A percentile compares a stretch with the other conserved stretches of the same genome.
Conservation (phyloP, 2,797 vertebrate species). For the Harpagifer antarcticus region DNA sequence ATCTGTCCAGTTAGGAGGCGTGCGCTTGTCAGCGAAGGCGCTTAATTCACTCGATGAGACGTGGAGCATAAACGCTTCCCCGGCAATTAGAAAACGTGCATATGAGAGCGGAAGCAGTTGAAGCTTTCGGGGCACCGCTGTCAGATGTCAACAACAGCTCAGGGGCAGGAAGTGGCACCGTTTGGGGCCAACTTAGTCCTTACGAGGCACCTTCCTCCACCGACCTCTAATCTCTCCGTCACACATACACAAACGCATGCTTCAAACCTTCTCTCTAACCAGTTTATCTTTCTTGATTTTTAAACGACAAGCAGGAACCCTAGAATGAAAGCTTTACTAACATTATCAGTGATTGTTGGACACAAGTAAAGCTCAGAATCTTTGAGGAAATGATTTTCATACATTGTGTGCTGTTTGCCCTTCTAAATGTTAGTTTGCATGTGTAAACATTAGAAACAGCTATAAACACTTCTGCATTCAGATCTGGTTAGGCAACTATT, state of each 20-base stretch:
- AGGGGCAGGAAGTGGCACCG: slow-evolving; percentile 82
- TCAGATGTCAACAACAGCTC: slow-evolving; percentile 83
- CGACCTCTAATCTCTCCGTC: slow-evolving; percentile 7
- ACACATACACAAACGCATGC: slow-evolving; percentile 13
- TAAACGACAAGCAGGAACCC: background rate
- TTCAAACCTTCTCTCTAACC: background rate
- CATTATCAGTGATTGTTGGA: background rate
- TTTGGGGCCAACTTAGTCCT: slow-evolving; percentile 70
- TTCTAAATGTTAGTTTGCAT: background rate
- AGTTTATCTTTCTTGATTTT: background rate
- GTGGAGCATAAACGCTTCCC: slow-evolving; percentile 58
- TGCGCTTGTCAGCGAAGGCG: slow-evolving; percentile 43
- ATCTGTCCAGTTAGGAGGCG: slow-evolving; percentile 8
- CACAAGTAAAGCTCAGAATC: slow-evolving; percentile 1
- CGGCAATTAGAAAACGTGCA: slow-evolving; percentile 64
- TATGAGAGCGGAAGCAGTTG: slow-evolving; percentile 68
- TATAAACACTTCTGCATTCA: background rate
- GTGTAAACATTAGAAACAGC: background rate
- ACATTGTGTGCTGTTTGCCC: background rate
- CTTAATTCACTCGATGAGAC: slow-evolving; percentile 74
- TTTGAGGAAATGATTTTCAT: background rate
- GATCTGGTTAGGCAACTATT: background rate
- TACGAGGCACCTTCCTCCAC: slow-evolving; percentile 27
- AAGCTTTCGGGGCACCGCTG: slow-evolving; percentile 70
- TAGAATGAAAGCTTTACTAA: background rate